Percentiles rank a stretch among this genome's conserved stretches.
Conservation (phyloP, 2,797 vertebrate species). For the Menidia menidia region DNA sequence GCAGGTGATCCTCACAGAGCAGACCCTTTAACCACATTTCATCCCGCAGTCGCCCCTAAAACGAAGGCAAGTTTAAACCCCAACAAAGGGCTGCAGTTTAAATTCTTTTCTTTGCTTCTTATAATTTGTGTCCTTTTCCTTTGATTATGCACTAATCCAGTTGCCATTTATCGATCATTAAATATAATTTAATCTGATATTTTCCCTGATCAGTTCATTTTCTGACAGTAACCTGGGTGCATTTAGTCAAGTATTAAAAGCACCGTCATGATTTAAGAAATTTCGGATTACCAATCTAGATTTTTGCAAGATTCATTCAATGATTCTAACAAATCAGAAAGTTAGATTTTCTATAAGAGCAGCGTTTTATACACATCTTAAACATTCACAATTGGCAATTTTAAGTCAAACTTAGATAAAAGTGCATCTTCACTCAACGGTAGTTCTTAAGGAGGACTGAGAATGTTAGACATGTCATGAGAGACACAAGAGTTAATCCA, state of each 20-base stretch:
- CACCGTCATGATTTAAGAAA: no score
- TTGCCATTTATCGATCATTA: constrained; percentile 45
- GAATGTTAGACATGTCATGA: background rate
- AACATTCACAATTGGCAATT: no score
- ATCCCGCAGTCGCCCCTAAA: constrained; percentile 15
- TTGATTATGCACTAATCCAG: constrained; percentile 34
- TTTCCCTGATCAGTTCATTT: constrained; percentile 20
- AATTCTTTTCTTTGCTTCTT: constrained; percentile 12
- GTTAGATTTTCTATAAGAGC: no score
- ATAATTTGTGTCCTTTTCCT: constrained; percentile 33
- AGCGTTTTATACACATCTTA: no score
- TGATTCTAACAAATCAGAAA: no score
- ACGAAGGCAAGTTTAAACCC: constrained; percentile 10
- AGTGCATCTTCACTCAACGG: no score
- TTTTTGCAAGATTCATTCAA: background rate
- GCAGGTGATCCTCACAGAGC: constrained; percentile 47
- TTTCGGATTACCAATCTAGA: background rate
- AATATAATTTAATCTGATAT: constrained; percentile 46
- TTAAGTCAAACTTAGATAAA: no score
- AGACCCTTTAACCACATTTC: constrained; percentile 36
- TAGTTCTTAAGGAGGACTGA: no score
- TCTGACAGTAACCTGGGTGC: constrained; percentile 14
- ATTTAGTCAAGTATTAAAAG: no score
- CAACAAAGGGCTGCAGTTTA: background rate
- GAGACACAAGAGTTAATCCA: background rate